phyloP scores from a whole-genome alignment of 2,113 vertebrate genomes.

The Nyctibius bracteatus region DNA sequence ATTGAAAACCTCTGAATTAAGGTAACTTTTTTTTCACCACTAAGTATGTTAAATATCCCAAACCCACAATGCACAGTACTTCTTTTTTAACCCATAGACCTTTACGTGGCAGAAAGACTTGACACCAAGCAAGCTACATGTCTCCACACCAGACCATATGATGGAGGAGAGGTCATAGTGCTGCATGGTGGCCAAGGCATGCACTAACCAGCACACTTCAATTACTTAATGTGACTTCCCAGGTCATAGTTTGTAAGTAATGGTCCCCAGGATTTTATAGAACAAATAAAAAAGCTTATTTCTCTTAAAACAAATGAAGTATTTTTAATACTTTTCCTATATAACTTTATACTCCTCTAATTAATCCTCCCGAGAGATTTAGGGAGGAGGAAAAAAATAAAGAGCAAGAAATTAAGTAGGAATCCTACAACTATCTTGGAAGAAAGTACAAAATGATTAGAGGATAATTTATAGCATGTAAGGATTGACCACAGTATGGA shows the following conservation, averaged over 20 bases:
- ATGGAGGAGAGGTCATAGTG: background rate
- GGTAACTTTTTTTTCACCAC: background rate
- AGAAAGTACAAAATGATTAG: background rate
- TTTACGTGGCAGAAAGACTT: background rate
- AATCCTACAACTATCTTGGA: background rate
- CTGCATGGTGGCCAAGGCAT: background rate
- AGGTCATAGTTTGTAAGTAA: background rate
- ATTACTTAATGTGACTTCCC: background rate
- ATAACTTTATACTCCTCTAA: background rate
- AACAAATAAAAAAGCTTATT: background rate
- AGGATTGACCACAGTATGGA: background rate
- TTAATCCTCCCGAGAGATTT: background rate
- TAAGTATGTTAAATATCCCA: background rate
- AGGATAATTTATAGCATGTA: background rate
- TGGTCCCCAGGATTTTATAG: background rate
- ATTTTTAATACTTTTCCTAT: background rate
- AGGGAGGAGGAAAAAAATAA: background rate
- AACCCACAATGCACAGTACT: background rate
- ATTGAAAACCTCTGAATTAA: background rate
- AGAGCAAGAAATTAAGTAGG: background rate
- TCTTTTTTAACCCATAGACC: background rate
- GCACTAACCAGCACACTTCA: rapidly evolving
- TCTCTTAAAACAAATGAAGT: background rate
- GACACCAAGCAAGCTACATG: background rate
- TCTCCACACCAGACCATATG: rapidly evolving